A percentile compares a stretch with the other conserved stretches of the same genome.
These are phyloP conservation scores for Sycophaga agraensis DNA, from an alignment of 1,140 invertebrate genomes.

Conservation along the genomic window DNA sequence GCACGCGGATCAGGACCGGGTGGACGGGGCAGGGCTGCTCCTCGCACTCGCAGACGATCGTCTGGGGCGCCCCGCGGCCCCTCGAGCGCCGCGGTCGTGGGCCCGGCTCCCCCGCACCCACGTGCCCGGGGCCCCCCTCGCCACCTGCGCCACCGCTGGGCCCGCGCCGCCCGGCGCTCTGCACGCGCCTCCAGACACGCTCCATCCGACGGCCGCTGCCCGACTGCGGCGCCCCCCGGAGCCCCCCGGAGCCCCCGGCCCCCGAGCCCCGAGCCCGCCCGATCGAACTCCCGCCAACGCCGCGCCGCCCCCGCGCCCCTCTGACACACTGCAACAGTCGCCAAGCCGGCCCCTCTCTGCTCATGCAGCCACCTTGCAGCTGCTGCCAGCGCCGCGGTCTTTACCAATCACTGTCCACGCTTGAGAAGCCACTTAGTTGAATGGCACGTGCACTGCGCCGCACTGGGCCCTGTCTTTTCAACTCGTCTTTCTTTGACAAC, in stretches of 20 bases:
- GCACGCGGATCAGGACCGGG: conserved; percentile 51
- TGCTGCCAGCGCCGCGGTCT: too few species aligned
- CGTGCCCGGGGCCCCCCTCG: too few species aligned
- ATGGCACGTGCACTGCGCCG: too few species aligned
- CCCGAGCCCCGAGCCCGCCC: too few species aligned
- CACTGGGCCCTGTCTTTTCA: neutral
- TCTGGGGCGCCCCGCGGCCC: conserved; percentile 52
- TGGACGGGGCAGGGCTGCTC: conserved; percentile 54
- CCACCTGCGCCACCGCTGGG: too few species aligned
- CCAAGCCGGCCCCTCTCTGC: neutral
- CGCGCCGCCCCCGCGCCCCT: neutral
- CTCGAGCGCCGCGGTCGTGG: too few species aligned
- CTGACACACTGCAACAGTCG: neutral
- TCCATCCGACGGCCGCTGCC: conserved; percentile 70
- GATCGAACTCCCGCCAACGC: too few species aligned
- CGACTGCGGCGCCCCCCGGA: conserved; percentile 58
- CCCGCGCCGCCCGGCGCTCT: conserved; percentile 49
- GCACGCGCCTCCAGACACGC: conserved; percentile 59
- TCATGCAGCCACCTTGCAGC: neutral
- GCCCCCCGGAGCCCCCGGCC: too few species aligned
- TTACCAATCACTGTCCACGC: too few species aligned
- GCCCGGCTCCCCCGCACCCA: too few species aligned
- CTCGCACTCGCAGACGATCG: conserved; percentile 53
- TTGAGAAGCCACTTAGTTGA: too few species aligned
- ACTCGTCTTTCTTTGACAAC: neutral